phyloP scores from a whole-genome alignment of 2,888 invertebrate species.

The Aspidiotus rigidus region DNA sequence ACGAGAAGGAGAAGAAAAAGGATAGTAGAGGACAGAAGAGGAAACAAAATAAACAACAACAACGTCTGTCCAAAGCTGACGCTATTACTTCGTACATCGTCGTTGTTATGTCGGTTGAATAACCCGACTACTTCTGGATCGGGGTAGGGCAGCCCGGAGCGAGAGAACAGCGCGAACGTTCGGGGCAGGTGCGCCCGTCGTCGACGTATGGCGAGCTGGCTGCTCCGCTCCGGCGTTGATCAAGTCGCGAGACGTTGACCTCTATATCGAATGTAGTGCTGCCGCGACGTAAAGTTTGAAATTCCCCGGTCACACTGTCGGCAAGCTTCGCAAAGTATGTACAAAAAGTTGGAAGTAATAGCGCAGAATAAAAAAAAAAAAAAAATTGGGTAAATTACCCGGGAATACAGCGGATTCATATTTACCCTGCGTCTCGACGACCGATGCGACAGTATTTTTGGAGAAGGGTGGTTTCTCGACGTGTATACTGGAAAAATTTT shows the following conservation, averaged over 20 bases:
- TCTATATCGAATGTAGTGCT: background rate
- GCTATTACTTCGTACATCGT: background rate
- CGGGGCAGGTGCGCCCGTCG: slow-evolving; percentile 4
- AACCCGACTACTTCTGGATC: background rate
- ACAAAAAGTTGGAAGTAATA: no score
- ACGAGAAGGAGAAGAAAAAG: no score
- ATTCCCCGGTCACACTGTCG: slow-evolving; percentile 4
- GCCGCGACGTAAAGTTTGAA: background rate
- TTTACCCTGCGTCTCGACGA: no score
- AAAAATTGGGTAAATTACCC: no score
- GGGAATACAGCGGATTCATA: no score
- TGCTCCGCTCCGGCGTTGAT: background rate
- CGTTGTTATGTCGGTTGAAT: background rate
- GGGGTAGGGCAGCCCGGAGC: background rate
- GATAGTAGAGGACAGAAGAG: no score
- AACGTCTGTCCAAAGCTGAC: no score
- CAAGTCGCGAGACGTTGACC: slow-evolving; percentile 4
- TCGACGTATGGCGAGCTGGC: background rate
- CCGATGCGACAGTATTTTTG: no score
- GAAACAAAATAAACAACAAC: no score
- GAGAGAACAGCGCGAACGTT: background rate
- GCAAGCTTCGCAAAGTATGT: background rate
- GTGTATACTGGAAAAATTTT: no score
- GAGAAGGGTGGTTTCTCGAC: no score
- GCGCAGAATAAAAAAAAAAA: no score